Percentiles rank a stretch among this genome's conserved stretches.
Conservation (phyloP, 2,888 invertebrate species). For the Lacanobia oleracea region DNA sequence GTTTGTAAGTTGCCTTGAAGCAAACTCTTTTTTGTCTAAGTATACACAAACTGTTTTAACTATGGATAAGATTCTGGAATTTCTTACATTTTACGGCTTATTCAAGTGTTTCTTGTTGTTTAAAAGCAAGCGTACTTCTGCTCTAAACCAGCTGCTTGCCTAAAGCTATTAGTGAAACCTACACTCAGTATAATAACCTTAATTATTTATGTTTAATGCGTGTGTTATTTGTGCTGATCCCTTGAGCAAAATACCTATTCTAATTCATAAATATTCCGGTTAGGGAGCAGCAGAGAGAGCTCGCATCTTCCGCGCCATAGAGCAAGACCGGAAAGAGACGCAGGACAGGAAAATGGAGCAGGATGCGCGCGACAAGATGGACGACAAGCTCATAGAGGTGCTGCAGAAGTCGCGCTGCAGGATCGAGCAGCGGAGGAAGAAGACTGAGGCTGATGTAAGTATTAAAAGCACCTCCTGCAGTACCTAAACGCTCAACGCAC, state of each 20-base stretch:
- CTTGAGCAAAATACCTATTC: background rate
- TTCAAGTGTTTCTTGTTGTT: no score
- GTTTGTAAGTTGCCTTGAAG: slow-evolving; percentile 74
- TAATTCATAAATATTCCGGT: background rate
- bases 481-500: no score
- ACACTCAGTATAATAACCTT: no score
- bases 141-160: no score
- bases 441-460: slow-evolving; percentile 79
- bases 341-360: slow-evolving; percentile 70
- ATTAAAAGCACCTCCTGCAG: background rate
- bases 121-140: no score
- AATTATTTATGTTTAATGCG: background rate
- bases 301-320: slow-evolving; percentile 80
- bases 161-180: no score
- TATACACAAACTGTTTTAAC: background rate
- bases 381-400: slow-evolving; percentile 79
- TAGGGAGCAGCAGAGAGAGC: slow-evolving; percentile 79
- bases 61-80: no score
- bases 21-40: background rate
- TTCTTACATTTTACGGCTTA: no score
- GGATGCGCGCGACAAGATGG: slow-evolving; percentile 75
- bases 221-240: background rate
- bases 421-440: slow-evolving; percentile 70
- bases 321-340: slow-evolving; percentile 71
- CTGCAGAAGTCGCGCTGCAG: slow-evolving; percentile 73